These are phyloP conservation scores for Ceratina calcarata DNA, from an alignment of 1,140 invertebrate species.

Conservation along the genomic window DNA sequence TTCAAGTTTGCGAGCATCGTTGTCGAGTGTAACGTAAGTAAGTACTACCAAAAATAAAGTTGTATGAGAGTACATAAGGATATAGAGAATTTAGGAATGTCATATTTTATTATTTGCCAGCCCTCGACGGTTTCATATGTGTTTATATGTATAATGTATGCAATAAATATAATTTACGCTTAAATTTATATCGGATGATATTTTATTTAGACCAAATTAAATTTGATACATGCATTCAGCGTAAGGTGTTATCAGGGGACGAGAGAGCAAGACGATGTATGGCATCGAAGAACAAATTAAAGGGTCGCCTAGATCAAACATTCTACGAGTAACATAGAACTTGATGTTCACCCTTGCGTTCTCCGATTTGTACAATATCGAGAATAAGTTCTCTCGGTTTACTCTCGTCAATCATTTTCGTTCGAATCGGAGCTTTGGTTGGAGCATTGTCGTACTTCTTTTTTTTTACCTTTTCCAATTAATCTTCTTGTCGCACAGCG, in stretches of 20 bases:
- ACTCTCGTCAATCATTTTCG: conserved; percentile 53
- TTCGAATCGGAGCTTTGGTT: conserved; percentile 58
- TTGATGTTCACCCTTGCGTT: conserved; percentile 41
- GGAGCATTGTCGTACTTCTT: conserved; percentile 33
- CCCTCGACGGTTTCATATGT: conserved; percentile 1
- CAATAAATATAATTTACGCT: conserved; percentile 40
- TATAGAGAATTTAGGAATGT: conserved; percentile 26
- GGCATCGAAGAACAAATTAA: conserved; percentile 55
- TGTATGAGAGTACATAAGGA: no score
- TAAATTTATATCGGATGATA: conserved; percentile 35
- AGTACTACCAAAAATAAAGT: no score
- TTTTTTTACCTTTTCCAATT: conserved; percentile 31
- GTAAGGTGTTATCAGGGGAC: conserved; percentile 60
- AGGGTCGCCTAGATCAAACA: conserved; percentile 56
- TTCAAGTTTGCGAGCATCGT: not conserved
- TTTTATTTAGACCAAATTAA: conserved; percentile 51
- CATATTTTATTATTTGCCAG: not conserved
- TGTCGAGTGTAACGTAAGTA: no score
- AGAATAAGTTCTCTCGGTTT: conserved; percentile 41
- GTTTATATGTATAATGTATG: conserved; percentile 1
- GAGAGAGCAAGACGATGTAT: conserved; percentile 53
- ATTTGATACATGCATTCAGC: conserved; percentile 50
- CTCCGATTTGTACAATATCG: conserved; percentile 55
- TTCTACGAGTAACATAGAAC: conserved; percentile 57
- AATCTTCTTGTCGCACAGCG: conserved; percentile 66